Percentiles rank a stretch among this genome's conserved stretches.
Conservation (phyloP, 2,113 vertebrate genomes). For the Heptranchias perlo region DNA sequence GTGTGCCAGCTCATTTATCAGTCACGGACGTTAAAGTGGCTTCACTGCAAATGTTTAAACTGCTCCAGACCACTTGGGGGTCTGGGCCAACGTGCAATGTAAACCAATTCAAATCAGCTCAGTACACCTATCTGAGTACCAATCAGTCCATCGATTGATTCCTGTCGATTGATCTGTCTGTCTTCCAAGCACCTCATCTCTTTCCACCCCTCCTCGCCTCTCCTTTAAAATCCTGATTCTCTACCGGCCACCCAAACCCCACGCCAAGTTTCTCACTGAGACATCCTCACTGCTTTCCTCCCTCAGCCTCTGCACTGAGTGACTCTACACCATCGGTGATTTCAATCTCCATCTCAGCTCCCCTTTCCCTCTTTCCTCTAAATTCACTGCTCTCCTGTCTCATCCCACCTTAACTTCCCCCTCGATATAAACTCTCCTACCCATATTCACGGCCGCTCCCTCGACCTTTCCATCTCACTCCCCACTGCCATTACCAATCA, state of each 20-base stretch:
- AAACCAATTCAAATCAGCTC: not conserved
- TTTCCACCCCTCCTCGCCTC: not conserved
- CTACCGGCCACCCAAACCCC: not conserved
- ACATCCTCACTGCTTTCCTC: not conserved
- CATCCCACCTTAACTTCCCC: no score
- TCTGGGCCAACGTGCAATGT: not conserved
- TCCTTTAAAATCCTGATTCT: not conserved
- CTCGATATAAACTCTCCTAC: no score
- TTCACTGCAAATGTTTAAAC: not conserved
- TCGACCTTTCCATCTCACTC: not conserved
- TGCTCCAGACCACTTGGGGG: not conserved
- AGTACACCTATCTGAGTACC: not conserved
- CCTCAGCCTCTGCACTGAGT: not conserved
- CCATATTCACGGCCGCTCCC: no score
- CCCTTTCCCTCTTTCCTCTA: no score
- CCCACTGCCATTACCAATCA: not conserved
- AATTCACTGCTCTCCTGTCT: no score
- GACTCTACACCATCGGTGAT: not conserved
- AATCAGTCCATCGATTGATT: not conserved
- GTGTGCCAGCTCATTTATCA: not conserved
- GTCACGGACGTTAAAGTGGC: not conserved
- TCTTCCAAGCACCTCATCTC: not conserved
- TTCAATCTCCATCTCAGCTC: no score
- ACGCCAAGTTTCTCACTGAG: not conserved
- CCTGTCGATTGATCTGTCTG: not conserved